A percentile compares a stretch with the other conserved stretches of the same genome.
These are phyloP conservation scores for Corythoichthys haematopterus DNA, from an alignment of 2,113 vertebrate species.

Conservation along the genomic window DNA sequence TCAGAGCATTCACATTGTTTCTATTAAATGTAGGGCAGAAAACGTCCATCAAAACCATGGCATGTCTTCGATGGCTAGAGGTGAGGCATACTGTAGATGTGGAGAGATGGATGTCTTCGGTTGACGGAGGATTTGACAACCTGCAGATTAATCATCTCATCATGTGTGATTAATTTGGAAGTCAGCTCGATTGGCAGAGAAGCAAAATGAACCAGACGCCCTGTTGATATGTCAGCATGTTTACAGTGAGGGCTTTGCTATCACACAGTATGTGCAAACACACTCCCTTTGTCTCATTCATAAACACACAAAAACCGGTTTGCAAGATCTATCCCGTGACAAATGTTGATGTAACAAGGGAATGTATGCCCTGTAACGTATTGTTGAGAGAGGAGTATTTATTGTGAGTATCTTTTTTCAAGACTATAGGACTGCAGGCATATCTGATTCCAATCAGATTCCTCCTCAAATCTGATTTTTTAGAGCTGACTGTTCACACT, in stretches of 20 bases:
- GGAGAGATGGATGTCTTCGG: slow-evolving; percentile 51
- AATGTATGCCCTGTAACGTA: no score
- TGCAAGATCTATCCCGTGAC: no score
- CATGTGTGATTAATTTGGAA: slow-evolving; percentile 69
- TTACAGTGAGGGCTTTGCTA: slow-evolving; percentile 50
- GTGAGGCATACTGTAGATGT: not conserved
- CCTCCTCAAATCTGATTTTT: no score
- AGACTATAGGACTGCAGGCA: no score
- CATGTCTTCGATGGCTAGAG: not conserved
- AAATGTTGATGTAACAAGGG: no score
- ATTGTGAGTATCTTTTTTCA: no score
- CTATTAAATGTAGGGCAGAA: not conserved
- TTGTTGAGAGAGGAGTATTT: no score
- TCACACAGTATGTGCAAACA: slow-evolving; percentile 14
- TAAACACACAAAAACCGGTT: no score
- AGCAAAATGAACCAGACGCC: slow-evolving; percentile 47
- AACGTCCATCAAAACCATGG: not conserved
- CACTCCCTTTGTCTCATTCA: not conserved
- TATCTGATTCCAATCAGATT: no score
- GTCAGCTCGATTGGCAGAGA: slow-evolving; percentile 37
- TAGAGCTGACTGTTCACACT: no score
- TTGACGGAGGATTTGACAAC: slow-evolving; percentile 48
- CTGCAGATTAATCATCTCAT: slow-evolving; percentile 68
- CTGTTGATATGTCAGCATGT: slow-evolving; percentile 64
- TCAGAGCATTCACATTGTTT: not conserved